A percentile compares a stretch with the other conserved stretches of the same genome.
These are phyloP conservation scores for Pachypsylla venusta DNA, from an alignment of 1,140 invertebrate species.

Conservation along the genomic window DNA sequence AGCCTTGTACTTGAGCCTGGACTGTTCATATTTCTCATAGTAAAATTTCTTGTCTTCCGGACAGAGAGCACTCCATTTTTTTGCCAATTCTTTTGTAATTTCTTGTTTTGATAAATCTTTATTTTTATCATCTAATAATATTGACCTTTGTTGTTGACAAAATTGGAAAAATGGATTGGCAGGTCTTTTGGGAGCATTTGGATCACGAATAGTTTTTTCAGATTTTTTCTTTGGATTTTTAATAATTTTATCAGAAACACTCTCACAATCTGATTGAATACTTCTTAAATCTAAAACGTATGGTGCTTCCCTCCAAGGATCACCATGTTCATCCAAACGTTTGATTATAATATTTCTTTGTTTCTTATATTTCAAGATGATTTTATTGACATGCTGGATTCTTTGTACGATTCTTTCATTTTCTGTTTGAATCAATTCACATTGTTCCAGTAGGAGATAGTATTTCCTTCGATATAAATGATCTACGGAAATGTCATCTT, in stretches of 20 bases:
- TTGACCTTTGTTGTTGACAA: constrained; percentile 55
- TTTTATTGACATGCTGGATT: constrained; percentile 24
- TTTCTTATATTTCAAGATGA: constrained; percentile 20
- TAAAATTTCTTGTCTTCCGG: constrained; percentile 58
- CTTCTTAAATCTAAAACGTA: constrained; percentile 13
- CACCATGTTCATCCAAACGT: constrained; percentile 24
- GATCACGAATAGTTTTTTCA: constrained; percentile 42
- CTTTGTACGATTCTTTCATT: constrained; percentile 46
- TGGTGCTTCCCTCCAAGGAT: constrained; percentile 24
- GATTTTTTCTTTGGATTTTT: constrained; percentile 29
- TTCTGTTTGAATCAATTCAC: constrained; percentile 42
- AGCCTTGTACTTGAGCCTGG: constrained; percentile 58
- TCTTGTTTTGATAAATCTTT: constrained; percentile 53
- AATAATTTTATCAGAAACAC: constrained; percentile 3
- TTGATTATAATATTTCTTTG: constrained; percentile 27
- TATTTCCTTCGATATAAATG: constrained; percentile 45
- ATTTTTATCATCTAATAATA: constrained; percentile 42
- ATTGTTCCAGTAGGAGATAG: constrained; percentile 43
- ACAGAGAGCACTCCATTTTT: constrained; percentile 51
- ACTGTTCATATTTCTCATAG: constrained; percentile 61
- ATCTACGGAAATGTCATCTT: constrained; percentile 37
- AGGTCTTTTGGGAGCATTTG: constrained; percentile 59
- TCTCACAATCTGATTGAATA: constrained; percentile 10
- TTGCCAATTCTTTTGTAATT: constrained; percentile 52
- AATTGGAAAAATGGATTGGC: constrained; percentile 69